phyloP scores from a whole-genome alignment of 1,140 invertebrate species.

The Tetragnatha versicolor region DNA sequence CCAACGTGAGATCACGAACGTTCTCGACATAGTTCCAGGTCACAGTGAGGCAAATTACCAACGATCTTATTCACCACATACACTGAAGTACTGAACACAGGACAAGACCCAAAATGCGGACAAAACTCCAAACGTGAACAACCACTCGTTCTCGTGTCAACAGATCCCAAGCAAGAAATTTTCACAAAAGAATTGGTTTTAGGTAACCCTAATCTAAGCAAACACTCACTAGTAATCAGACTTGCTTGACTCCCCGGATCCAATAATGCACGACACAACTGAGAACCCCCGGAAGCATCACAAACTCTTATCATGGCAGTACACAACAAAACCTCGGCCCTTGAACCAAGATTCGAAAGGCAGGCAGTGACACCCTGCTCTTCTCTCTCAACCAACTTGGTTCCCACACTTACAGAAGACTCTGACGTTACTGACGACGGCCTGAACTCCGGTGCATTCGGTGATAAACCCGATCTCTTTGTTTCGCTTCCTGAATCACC shows the following conservation, averaged over 20 bases:
- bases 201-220: background rate
- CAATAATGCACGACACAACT: background rate
- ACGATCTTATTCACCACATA: slow-evolving; percentile 6
- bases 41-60: background rate
- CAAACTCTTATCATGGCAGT: slow-evolving; percentile 1
- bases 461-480: no score
- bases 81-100: background rate
- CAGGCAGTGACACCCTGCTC: background rate
- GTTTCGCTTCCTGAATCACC: no score
- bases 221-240: background rate
- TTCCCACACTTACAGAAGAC: no score
- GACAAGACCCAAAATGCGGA: background rate
- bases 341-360: background rate
- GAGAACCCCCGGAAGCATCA: background rate
- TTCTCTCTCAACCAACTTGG: no score
- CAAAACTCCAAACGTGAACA: background rate
- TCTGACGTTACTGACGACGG: no score
- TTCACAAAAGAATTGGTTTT: background rate
- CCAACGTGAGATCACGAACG: background rate
- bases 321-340: background rate
- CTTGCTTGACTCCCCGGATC: background rate
- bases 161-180: slow-evolving; percentile 1
- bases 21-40: background rate
- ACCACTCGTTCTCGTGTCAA: background rate
- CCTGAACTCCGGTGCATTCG: no score